Conservation (phyloP, 2,113 vertebrate genomes). For the Laticauda laticaudata region DNA sequence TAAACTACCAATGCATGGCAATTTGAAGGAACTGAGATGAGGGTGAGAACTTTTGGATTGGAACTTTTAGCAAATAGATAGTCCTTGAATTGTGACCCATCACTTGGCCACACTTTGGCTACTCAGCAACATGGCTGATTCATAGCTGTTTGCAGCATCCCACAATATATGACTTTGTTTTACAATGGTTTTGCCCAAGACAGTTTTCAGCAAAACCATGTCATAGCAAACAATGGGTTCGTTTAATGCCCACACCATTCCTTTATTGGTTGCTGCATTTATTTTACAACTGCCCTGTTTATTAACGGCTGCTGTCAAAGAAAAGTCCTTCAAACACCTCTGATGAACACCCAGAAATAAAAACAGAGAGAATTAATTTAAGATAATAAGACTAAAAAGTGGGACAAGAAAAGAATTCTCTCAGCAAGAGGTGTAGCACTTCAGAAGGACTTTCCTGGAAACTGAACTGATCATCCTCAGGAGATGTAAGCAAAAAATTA, state of each 20-base stretch:
- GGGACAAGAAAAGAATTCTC: not conserved
- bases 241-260: not conserved
- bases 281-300: not conserved
- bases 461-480: not conserved
- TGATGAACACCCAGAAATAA: not conserved
- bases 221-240: not conserved
- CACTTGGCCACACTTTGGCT: too few species aligned
- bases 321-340: not conserved
- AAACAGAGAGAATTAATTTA: not conserved
- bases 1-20: not conserved
- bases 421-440: not conserved
- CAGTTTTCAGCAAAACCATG: not conserved
- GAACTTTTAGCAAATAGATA: not conserved
- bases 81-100: not conserved
- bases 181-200: not conserved
- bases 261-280: not conserved
- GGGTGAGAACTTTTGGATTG: not conserved
- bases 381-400: not conserved
- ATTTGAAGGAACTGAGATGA: not conserved
- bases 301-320: not conserved
- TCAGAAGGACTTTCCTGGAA: not conserved
- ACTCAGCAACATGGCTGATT: too few species aligned
- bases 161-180: not conserved
- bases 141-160: too few species aligned
- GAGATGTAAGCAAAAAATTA: not conserved